phyloP scores from a whole-genome alignment of 2,113 vertebrate species.

The Chaetorhynchus papuensis region DNA sequence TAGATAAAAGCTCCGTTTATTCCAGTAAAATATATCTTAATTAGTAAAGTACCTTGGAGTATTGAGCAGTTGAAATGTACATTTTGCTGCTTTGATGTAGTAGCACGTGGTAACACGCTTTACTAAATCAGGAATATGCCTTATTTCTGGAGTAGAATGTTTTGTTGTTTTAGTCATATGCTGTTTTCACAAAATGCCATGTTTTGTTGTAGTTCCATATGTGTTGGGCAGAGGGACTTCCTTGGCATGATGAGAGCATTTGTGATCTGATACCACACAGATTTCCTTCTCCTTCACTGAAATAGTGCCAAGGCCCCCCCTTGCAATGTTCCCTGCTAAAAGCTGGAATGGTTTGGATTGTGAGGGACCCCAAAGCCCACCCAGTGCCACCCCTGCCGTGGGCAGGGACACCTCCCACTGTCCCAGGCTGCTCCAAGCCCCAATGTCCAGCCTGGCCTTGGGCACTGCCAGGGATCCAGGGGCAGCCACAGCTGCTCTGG shows the following conservation, averaged over 20 bases:
- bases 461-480: not conserved
- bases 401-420: not conserved
- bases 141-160: not conserved
- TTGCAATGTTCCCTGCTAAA: not conserved
- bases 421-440: not conserved
- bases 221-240: not conserved
- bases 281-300: not conserved
- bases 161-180: not conserved
- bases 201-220: not conserved
- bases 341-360: not conserved
- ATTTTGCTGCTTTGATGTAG: conserved; percentile 28
- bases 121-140: not conserved
- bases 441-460: not conserved
- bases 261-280: not conserved
- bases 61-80: not conserved
- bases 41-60: conserved; percentile 14
- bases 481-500: not conserved
- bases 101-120: not conserved
- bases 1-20: not conserved
- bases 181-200: not conserved
- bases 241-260: not conserved
- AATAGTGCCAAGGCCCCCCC: not conserved
- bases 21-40: conserved; percentile 29
- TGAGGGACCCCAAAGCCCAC: fast-evolving
- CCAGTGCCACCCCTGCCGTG: not conserved